Evolutionary conservation across 2,888 invertebrate genomes (phyloP), one percentile per base, ranked within the genome.

Genomic region (Volucella zonaria): DNA sequence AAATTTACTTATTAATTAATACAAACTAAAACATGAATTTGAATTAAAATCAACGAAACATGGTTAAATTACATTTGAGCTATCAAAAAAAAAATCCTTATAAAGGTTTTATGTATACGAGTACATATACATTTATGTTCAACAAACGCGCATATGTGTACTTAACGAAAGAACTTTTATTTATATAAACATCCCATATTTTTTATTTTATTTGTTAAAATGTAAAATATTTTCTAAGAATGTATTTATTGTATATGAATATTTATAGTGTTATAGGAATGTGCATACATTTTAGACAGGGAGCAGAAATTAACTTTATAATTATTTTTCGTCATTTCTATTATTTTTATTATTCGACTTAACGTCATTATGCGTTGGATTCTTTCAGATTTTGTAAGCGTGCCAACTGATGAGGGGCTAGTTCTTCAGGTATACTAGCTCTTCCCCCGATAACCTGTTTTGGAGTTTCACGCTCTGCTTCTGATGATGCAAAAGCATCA

Each of bases 381-480:
- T 97, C 97, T 92, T 97, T 97, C 80, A 97, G 94, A 91, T 96
- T 96, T 90, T 97, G 96, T 88, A 97, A 94, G 90, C 96, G 94
- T 82, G 97, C 97, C 89, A 97, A 93, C 91, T 97, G 97, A 90
- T 97, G 96, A 40, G 97, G 96, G 89, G 97, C 97, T 86, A 97
- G 93, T 91, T 97, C 97, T 92, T 97, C 97, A 49, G 97, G 97
- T 90, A 97, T 96, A 89, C 96, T 96, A 81, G 96, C 96, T 78
- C 96, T 93, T 58, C 96, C 96, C 38, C 96, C 96, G 11, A 96
- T 95, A 1, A 96, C 94, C 87, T 95, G 95, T 62, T 94, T 94
- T n/a, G 95, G 95, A 23, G 94, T 87, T 75, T 91, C 90, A 38
- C 89, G 89, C 73, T 91, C 90, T 71, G 88, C 88, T 49, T 88